Evolutionary conservation across 1,140 invertebrate species (phyloP), one percentile per base, ranked within the genome.

Genomic region (Hyphantria cunea): DNA sequence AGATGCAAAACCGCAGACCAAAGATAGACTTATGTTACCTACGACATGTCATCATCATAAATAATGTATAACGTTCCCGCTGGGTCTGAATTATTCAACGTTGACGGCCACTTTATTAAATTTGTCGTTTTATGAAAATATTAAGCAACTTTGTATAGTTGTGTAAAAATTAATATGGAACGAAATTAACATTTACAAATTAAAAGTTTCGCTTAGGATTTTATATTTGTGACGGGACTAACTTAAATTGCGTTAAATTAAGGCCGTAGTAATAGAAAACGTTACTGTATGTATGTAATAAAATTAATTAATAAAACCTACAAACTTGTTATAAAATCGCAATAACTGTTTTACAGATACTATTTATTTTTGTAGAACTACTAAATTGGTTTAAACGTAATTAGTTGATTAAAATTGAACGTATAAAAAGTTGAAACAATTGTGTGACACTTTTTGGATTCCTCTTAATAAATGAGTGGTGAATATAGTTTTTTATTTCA

Each of bases 111-210:
- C 82, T 86, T 84, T 88, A 88, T 88, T 88, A 88, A 86, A 86
- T 88, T 88, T 85, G 82, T 88, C 84, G 72, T 86, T 83, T 84
- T 80, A 86, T 78, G 82, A 85, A 84, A 85, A 87, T 78, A 82
- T 80, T 78, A 72, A 77, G 52, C 64, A 65, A 69, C 64, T 60
- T 61, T 32, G 52, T 68, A 66, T 68, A 54, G 58, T 47, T 54
- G 56, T 64, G 64, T 61, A 75, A 74, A 82, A 82, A 84, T 80
- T 84, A 84, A 82, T 82, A 80, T 63, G 66, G 34, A 63, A 68
- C 54, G 55, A 68, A 59, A 63, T 68, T 68, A 63, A 58, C 60
- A 68, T 63, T 59, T 59, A 51, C 48, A 60, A 60, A 60, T 60
- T 51, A 60, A 60, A 60, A 60, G 56, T 49, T 58, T 41, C 39